Percentiles rank a stretch among this genome's conserved stretches.
phyloP scores from a whole-genome alignment of 2,113 vertebrate genomes.

The Emydura subglobosa region DNA sequence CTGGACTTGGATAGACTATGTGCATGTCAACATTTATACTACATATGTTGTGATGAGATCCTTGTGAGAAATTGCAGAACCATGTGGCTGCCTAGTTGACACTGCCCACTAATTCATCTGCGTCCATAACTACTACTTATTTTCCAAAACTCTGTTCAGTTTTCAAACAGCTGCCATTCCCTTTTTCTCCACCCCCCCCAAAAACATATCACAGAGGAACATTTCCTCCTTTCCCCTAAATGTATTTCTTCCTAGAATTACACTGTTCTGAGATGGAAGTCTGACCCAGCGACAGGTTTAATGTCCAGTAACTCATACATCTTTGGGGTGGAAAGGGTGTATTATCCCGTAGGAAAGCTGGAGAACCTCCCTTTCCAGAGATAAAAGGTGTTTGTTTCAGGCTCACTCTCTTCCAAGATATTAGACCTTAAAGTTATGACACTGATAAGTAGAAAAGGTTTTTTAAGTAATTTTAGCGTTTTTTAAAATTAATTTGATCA shows the following conservation, averaged over 20 bases:
- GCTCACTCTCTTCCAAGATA: neutral
- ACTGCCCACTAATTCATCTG: neutral
- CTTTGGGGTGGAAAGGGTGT: neutral
- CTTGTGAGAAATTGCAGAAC: neutral
- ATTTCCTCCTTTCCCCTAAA: neutral
- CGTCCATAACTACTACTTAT: neutral
- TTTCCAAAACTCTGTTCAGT: neutral
- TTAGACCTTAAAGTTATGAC: neutral
- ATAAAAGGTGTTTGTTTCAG: neutral
- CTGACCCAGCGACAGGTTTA: neutral
- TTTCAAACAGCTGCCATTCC: neutral
- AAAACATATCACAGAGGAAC: neutral
- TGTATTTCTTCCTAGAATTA: neutral
- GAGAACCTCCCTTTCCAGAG: neutral
- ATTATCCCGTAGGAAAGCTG: neutral
- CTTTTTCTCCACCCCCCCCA: neutral
- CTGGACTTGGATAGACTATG: neutral
- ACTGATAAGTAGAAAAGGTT: neutral
- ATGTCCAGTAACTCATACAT: neutral
- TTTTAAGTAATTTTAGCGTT: neutral
- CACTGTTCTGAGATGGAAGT: neutral
- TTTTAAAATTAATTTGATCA: neutral
- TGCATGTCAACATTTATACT: neutral
- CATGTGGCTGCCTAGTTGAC: neutral
- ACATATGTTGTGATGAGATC: neutral